phyloP scores from a whole-genome alignment of 2,113 vertebrate genomes.

The Panthera tigris region DNA sequence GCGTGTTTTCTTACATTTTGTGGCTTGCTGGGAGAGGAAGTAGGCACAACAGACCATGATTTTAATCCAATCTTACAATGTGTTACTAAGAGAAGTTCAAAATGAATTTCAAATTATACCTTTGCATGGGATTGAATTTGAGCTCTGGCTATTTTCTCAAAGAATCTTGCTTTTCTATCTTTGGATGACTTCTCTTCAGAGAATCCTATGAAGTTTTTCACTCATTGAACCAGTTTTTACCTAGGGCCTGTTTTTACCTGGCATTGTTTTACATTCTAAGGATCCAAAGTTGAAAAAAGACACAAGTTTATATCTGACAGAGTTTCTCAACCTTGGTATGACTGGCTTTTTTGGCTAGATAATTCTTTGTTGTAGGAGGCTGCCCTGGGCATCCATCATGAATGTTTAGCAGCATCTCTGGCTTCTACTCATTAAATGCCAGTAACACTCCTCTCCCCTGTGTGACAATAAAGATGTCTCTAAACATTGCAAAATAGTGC shows the following conservation, averaged over 20 bases:
- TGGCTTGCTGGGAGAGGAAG: not conserved
- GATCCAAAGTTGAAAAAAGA: not conserved
- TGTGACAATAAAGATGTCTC: not conserved
- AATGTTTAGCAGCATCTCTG: not conserved
- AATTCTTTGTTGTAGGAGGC: not conserved
- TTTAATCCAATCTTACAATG: not conserved
- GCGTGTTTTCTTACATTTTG: not conserved
- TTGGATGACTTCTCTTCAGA: not conserved
- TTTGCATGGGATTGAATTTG: slow-evolving; percentile 12
- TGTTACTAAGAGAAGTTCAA: slow-evolving; percentile 26
- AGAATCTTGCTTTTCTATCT: not conserved
- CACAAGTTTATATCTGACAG: not conserved
- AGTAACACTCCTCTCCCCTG: not conserved
- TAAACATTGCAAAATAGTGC: not conserved
- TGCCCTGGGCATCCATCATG: not conserved
- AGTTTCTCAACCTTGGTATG: not conserved
- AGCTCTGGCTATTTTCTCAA: not conserved
- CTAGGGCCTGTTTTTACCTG: not conserved
- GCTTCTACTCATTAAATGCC: not conserved
- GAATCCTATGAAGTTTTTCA: not conserved
- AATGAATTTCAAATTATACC: not conserved
- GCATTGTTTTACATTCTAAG: not conserved
- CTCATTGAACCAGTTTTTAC: not conserved
- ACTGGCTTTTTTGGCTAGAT: not conserved
- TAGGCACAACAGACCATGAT: not conserved